phyloP scores from a whole-genome alignment of 2,113 vertebrate species.

The Mirza zaza region DNA sequence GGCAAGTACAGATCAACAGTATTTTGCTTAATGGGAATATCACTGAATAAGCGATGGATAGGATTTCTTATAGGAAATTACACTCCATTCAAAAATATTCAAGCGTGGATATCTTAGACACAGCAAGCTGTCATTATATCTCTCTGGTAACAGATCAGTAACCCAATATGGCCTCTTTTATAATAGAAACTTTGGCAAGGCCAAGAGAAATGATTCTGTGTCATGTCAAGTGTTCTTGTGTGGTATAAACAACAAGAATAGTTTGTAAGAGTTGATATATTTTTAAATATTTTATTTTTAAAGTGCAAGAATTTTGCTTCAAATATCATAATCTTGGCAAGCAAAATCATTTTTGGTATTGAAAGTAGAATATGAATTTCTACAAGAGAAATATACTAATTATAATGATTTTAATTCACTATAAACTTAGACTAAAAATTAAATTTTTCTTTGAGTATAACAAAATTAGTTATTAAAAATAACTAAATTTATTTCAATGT shows the following conservation, averaged over 20 bases:
- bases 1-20: conserved; percentile 4
- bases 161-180: conserved; percentile 65
- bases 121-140: conserved; percentile 68
- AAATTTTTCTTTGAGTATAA: background rate
- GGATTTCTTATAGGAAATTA: conserved; percentile 76
- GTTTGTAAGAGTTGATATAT: background rate
- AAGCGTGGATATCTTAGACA: conserved; percentile 59
- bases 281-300: conserved; percentile 38
- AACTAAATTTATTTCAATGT: background rate
- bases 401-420: background rate
- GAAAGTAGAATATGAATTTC: background rate
- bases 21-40: conserved; percentile 69
- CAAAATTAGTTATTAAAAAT: background rate
- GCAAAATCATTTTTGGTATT: conserved; percentile 5
- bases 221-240: conserved; percentile 5
- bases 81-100: conserved; percentile 71
- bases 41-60: conserved; percentile 63
- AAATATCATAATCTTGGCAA: background rate
- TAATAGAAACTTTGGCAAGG: conserved; percentile 68
- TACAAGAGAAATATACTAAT: conserved; percentile 4
- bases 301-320: background rate
- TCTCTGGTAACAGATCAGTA: conserved; percentile 71
- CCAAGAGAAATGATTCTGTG: conserved; percentile 55
- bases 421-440: background rate
- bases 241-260: conserved; percentile 35